Evolutionary conservation across 2,113 vertebrate genomes (phyloP), one percentile per base, ranked within the genome.

Genomic region (Hoplias malabaricus): DNA sequence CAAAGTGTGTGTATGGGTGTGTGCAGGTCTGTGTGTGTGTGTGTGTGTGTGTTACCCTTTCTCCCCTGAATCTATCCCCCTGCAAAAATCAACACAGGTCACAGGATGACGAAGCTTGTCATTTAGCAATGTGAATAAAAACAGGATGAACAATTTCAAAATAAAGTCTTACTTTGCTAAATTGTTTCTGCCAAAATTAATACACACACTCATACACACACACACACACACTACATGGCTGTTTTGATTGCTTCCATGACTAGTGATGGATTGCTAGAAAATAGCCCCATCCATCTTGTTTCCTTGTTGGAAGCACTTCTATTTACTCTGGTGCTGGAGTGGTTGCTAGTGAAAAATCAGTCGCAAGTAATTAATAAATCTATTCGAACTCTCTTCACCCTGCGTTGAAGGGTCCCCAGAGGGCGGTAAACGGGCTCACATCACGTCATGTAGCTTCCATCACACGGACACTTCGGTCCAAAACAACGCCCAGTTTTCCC

Each of bases 151-250:
- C 78, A 91, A 92, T 91, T 93, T 91, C 87, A 92, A n/a, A 93
- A 93, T 92, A 88, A 94, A 87, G 89, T 88, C 88, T 91, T 92
- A 92, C 88, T 94, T 93, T 92, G 87, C 81, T 90, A 92, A 89
- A 65, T 43, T 59, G 46, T 31, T 42, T 7, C 0, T 63, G 42
- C 31, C 8, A 16, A 5, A 68, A 63, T 76, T 5, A 81, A 43
- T n/a, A 19, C 43, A 27, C 62, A 19, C 46, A 31, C 48, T 31
- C 14, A 50, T 12, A 25, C n/a, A 54, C 54, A 67, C 12, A 66
- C 29, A 76, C 71, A 72, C 74, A 34, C 27, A 36, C 71, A 36
- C 12, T 2, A 69, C 27, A n/a, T 33, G 56, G 31, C 21, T n/a
- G 61, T 42, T 42, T 67, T 56, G 48, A 40, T 54, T 75, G 29